Conservation (phyloP, 2,797 vertebrate genomes). For the Epinephelus awoara region DNA sequence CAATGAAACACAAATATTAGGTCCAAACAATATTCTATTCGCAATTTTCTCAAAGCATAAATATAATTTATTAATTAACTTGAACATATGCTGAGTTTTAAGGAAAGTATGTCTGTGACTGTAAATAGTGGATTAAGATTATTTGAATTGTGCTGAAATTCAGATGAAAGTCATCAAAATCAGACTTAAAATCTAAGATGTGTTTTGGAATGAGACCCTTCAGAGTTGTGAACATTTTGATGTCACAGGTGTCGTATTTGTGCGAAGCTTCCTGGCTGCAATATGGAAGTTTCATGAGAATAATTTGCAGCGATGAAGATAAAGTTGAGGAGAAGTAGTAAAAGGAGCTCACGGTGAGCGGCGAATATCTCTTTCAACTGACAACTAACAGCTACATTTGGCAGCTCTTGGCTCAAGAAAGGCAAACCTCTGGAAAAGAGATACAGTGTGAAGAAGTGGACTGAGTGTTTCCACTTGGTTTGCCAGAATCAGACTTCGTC, state of each 20-base stretch:
- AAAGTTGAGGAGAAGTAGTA: slow-evolving; percentile 11
- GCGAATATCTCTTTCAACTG: neutral
- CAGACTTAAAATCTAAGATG: slow-evolving; percentile 16
- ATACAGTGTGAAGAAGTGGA: neutral
- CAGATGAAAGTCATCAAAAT: slow-evolving; percentile 24
- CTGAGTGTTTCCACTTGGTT: slow-evolving; percentile 13
- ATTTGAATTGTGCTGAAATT: slow-evolving; percentile 55
- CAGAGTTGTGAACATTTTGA: slow-evolving; percentile 25
- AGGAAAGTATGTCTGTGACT: slow-evolving; percentile 50
- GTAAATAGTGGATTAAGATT: slow-evolving; percentile 62
- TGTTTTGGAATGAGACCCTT: slow-evolving; percentile 38
- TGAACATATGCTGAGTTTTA: slow-evolving; percentile 21
- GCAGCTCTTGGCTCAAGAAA: slow-evolving; percentile 14
- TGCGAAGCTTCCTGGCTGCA: slow-evolving; percentile 19
- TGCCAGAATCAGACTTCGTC: slow-evolving; percentile 20
- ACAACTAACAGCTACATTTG: neutral
- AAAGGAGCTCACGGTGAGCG: neutral
- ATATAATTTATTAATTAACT: slow-evolving; percentile 4
- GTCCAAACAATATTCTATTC: slow-evolving; percentile 14
- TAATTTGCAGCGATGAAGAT: slow-evolving; percentile 17
- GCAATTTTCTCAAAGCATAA: slow-evolving; percentile 30
- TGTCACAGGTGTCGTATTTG: slow-evolving; percentile 16
- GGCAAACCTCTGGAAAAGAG: neutral
- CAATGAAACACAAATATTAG: slow-evolving; percentile 31
- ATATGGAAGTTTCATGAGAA: slow-evolving; percentile 5